Percentiles rank a stretch among this genome's conserved stretches.
These are phyloP conservation scores for Argyrosomus regius DNA, from an alignment of 2,797 vertebrate genomes.

Conservation along the genomic window DNA sequence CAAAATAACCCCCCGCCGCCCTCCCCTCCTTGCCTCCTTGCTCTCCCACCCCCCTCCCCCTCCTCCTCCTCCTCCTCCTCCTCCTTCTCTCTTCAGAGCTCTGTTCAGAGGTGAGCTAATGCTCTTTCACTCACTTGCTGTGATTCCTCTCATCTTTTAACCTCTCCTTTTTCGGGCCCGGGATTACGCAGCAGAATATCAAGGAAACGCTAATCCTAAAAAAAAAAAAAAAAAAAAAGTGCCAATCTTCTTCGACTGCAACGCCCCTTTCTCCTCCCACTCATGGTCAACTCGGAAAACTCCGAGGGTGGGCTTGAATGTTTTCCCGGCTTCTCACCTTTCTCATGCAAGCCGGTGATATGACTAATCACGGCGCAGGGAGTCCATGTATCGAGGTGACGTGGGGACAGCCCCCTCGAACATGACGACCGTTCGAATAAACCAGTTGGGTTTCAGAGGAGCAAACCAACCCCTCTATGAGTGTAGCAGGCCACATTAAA, in stretches of 20 bases:
- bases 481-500: conserved; percentile 49
- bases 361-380: conserved; percentile 6
- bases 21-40: conserved; percentile 26
- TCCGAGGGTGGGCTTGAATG: conserved; percentile 20
- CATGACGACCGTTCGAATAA: conserved; percentile 5
- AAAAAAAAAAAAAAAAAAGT: conserved; percentile 84
- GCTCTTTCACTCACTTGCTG: conserved; percentile 68
- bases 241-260: conserved; percentile 67
- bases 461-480: conserved; percentile 28
- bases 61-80: not conserved
- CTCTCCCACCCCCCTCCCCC: not conserved
- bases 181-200: conserved; percentile 84
- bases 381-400: not conserved
- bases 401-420: conserved; percentile 1
- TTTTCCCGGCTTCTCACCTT: conserved; percentile 35
- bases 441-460: conserved; percentile 37
- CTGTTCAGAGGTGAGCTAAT: conserved; percentile 73
- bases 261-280: conserved; percentile 59
- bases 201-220: conserved; percentile 85
- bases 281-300: conserved; percentile 29
- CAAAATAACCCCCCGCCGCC: conserved; percentile 48
- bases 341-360: conserved; percentile 20
- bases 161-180: conserved; percentile 65
- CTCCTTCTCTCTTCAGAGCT: conserved; percentile 49
- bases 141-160: conserved; percentile 75